Conservation (phyloP, 2,888 invertebrate genomes). For the Apotomis capreana region DNA sequence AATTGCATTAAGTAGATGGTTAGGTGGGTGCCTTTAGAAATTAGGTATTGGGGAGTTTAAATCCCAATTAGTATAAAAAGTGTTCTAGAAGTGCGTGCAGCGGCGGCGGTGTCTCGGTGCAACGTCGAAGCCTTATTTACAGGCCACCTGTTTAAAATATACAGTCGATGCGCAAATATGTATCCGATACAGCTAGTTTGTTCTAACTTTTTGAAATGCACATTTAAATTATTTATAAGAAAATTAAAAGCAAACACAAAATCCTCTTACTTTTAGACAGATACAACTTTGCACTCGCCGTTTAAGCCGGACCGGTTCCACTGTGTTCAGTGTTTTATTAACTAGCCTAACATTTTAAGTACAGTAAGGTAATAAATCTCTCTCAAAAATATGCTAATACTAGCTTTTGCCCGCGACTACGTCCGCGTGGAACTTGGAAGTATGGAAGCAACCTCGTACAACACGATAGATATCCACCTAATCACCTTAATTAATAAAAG, state of each 20-base stretch:
- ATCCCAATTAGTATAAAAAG: neutral
- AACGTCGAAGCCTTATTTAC: constrained; percentile 35
- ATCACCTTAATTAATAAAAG: too few species aligned
- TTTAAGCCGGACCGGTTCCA: too few species aligned
- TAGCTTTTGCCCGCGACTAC: too few species aligned
- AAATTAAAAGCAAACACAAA: neutral
- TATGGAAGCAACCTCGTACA: too few species aligned
- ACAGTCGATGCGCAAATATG: constrained; percentile 17
- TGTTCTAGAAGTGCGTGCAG: constrained; percentile 18
- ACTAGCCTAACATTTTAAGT: too few species aligned
- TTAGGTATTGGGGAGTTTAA: too few species aligned
- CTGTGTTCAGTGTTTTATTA: too few species aligned
- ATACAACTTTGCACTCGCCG: constrained; percentile 10
- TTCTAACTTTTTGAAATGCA: too few species aligned
- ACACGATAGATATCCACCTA: too few species aligned
- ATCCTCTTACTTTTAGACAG: neutral
- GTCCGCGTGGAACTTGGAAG: too few species aligned
- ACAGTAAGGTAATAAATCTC: too few species aligned
- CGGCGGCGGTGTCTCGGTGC: constrained; percentile 36
- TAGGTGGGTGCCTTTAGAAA: neutral
- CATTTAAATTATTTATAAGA: neutral
- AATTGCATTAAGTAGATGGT: constrained; percentile 50
- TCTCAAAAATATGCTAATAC: too few species aligned
- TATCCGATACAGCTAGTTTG: constrained; percentile 9
- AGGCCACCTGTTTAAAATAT: constrained; percentile 16